Base-by-base conservation (phyloP, 2,113 vertebrate genomes). In the Caranx ignobilis region DNA sequence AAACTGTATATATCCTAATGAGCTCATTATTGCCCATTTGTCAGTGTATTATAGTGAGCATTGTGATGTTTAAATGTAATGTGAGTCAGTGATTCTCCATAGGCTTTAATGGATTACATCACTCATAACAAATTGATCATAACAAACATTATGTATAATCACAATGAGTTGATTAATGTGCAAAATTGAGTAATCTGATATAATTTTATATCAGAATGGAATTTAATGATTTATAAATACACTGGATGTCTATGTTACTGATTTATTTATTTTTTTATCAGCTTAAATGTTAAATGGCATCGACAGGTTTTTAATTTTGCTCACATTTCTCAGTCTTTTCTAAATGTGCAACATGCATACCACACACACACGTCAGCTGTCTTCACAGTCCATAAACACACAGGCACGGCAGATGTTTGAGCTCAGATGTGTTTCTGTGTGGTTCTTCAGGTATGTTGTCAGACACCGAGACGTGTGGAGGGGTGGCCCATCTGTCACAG, bases 401-500 rank as follows among this genome's bases (percentile, higher is more conserved):
- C 3, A 15, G 26, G 26, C 26, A 5, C 21, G 66, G 54, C 83
- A 77, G 83, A 67, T 83, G 81, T 88, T 70, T 13, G 75, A 63
- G 81, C 45, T 85, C 15, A 19, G 63, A 63, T 79, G 67, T 82
- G 71, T 81, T 11, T 81, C 81, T 56, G 56, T 62, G 73, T 26
- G 84, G 43, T 34, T 82, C 77, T 87, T 67, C 73, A 88, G 87
- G 82, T 81, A 77, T 91, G 88, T 84, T 88, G 89, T 88, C 86
- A 70, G n/a, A 85, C 87, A 79, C 52, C 18, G 75, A 81, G 69
- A 31, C 21, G 83, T 91, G 90, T 85, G 91, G 87, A 90, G 91
- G 88, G 88, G 88, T 26, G 85, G 85, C 75, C 91, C 89, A 92
- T 88, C 90, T 92, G 91, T 87, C 88, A 85, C 73, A 62, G 71